phyloP scores from a whole-genome alignment of 2,113 vertebrate species.

The Promerops cafer region DNA sequence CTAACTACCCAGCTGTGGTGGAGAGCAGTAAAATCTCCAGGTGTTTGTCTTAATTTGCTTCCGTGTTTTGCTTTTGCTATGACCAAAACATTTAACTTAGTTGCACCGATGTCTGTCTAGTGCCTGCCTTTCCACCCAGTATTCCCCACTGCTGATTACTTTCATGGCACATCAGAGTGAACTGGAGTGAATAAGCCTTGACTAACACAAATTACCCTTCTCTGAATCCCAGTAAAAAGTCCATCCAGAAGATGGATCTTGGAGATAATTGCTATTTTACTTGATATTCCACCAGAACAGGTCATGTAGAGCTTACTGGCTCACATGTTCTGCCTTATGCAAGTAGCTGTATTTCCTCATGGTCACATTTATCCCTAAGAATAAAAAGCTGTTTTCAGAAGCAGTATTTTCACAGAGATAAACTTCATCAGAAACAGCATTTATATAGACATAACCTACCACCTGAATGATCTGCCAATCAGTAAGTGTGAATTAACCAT shows the following conservation, averaged over 20 bases:
- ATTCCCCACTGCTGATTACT: background rate
- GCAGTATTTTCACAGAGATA: background rate
- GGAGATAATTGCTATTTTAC: background rate
- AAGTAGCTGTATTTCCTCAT: background rate
- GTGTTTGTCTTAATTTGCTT: constrained; percentile 17
- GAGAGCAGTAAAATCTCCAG: constrained; percentile 17
- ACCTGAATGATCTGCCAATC: background rate
- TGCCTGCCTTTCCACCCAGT: background rate
- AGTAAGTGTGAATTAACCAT: background rate
- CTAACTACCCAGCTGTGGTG: constrained; percentile 13
- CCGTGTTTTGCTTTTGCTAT: constrained; percentile 1
- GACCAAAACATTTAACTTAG: background rate
- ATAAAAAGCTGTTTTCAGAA: background rate
- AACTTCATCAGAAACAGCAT: background rate
- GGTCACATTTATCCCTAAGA: background rate
- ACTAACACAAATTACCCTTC: background rate
- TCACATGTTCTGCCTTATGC: background rate
- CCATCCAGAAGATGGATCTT: background rate
- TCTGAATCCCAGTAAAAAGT: background rate
- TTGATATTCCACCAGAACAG: background rate
- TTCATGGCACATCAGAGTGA: background rate
- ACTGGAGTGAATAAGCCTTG: background rate
- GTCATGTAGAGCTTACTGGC: background rate
- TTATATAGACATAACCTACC: background rate
- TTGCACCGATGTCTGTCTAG: background rate